These are phyloP conservation scores for Genyomyrus donnyi DNA, from an alignment of 2,113 vertebrate species.

Conservation along the genomic window DNA sequence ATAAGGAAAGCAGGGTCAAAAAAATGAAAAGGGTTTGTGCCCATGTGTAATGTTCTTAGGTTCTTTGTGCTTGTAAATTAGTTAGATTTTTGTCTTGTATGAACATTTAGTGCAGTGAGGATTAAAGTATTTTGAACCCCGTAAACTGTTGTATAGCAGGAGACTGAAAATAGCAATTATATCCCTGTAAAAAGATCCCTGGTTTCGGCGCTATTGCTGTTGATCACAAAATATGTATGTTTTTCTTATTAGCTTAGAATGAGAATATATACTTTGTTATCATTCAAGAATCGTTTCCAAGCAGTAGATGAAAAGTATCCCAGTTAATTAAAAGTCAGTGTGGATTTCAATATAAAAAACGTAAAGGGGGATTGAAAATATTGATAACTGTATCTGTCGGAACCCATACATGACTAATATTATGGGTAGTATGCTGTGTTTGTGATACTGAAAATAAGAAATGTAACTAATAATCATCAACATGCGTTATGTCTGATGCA, in stretches of 20 bases:
- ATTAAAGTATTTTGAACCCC: background rate
- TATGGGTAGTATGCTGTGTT: background rate
- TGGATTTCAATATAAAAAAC: background rate
- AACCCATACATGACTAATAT: background rate
- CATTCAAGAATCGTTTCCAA: no score
- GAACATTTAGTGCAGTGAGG: background rate
- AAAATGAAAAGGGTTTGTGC: background rate
- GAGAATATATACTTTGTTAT: no score
- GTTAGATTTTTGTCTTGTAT: background rate
- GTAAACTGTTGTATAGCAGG: background rate
- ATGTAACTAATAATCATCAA: background rate
- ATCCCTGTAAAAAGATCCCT: background rate
- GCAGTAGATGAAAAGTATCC: background rate
- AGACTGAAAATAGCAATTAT: background rate
- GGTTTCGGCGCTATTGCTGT: background rate
- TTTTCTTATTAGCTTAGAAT: no score
- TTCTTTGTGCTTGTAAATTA: background rate
- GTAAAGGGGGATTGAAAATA: background rate
- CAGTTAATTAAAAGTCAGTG: background rate
- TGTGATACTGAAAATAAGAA: background rate
- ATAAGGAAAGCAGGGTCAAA: no score
- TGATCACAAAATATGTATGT: no score
- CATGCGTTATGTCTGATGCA: background rate
- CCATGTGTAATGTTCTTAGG: background rate
- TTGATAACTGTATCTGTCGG: background rate